Percentiles rank a stretch among this genome's conserved stretches.
Evolutionary conservation across 2,113 vertebrate species (phyloP).

Genomic region (Dromiciops gliroides): DNA sequence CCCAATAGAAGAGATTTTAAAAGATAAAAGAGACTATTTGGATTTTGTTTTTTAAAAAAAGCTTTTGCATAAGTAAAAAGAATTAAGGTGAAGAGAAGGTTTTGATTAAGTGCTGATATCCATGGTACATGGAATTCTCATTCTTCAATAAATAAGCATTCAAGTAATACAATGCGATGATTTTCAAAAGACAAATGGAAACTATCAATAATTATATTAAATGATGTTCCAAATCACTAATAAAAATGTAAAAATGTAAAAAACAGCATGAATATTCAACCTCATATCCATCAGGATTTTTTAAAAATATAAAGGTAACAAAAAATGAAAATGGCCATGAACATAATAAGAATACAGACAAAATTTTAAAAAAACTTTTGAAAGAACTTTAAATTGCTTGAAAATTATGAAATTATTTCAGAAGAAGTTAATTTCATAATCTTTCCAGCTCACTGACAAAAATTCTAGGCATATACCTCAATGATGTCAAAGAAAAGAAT

Average conservation of each 20-base stretch:
- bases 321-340: neutral
- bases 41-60: neutral
- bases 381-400: neutral
- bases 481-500: neutral
- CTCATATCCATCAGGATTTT: neutral
- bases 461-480: neutral
- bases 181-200: neutral
- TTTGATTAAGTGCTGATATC: neutral
- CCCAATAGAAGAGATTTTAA: neutral
- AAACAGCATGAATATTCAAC: neutral
- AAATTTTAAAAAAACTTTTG: neutral
- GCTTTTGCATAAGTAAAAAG: neutral
- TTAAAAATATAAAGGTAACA: neutral
- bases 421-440: neutral
- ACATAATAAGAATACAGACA: neutral
- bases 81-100: neutral
- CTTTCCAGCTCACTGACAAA: neutral
- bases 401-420: neutral
- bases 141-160: neutral
- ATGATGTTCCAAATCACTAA: neutral
- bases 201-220: neutral
- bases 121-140: neutral
- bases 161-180: neutral
- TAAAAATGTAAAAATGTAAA: neutral
- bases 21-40: neutral